Percentiles rank a stretch among this genome's conserved stretches.
phyloP scores from a whole-genome alignment of 2,888 invertebrate genomes.

The Drosophila vallismaia region DNA sequence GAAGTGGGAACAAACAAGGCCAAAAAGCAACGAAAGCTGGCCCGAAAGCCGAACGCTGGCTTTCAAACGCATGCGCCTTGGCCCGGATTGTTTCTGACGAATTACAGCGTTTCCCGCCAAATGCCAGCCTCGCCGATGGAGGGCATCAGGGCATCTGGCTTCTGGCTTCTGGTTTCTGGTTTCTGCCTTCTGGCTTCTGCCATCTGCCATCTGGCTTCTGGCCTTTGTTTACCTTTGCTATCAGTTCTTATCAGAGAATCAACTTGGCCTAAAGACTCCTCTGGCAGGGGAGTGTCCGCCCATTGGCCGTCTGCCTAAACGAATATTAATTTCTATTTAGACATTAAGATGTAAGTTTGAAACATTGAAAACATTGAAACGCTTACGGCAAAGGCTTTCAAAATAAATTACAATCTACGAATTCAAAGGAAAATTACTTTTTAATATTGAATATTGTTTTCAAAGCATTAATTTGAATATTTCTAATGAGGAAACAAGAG shows the following conservation, averaged over 20 bases:
- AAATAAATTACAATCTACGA: too few species aligned
- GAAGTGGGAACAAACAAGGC: not conserved
- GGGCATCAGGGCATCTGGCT: constrained; percentile 17
- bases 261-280: not conserved
- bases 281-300: constrained; percentile 59
- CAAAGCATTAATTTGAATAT: too few species aligned
- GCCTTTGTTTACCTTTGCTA: constrained; percentile 75
- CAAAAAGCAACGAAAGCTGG: not conserved
- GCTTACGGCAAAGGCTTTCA: not conserved
- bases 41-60: constrained; percentile 27
- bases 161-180: constrained; percentile 13
- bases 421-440: too few species aligned
- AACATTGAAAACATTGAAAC: not conserved
- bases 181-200: constrained; percentile 16
- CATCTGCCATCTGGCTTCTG: constrained; percentile 9
- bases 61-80: constrained; percentile 57
- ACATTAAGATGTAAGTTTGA: not conserved
- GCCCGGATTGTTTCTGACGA: constrained; percentile 51
- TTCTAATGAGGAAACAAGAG: too few species aligned
- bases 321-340: constrained; percentile 4
- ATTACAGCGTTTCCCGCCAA: constrained; percentile 76
- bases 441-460: too few species aligned
- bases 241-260: constrained; percentile 69
- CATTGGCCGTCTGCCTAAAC: constrained; percentile 49
- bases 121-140: constrained; percentile 51